A percentile compares a stretch with the other conserved stretches of the same genome.
Evolutionary conservation across 2,888 invertebrate species (phyloP).

Genomic region (Eurytoma californica): DNA sequence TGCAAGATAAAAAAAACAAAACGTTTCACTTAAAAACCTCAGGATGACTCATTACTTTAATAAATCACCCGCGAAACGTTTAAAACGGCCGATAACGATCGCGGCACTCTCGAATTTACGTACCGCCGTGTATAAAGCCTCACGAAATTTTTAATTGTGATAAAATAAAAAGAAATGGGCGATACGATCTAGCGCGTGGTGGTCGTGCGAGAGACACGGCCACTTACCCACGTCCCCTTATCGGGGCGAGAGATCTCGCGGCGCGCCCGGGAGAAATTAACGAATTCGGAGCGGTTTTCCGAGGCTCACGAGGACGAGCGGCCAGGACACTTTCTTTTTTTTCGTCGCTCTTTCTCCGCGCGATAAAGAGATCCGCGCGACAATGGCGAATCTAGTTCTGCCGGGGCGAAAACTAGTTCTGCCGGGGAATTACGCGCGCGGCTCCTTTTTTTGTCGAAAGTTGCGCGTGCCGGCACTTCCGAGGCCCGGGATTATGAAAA

Average conservation of each 20-base stretch:
- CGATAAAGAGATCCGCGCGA: conserved; percentile 29
- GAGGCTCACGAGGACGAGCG: background rate
- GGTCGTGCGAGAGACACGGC: background rate
- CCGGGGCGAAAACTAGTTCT: conserved; percentile 42
- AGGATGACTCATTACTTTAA: background rate
- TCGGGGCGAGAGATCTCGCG: background rate
- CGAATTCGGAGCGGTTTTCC: conserved; percentile 29
- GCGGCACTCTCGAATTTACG: background rate
- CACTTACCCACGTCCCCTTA: background rate
- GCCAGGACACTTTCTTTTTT: conserved; percentile 30
- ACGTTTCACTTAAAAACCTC: background rate
- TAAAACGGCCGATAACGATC: too few relatives aligned
- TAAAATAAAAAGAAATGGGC: background rate
- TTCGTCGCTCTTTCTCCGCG: conserved; percentile 20
- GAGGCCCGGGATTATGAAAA: conserved; percentile 21
- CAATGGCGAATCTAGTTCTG: conserved; percentile 44
- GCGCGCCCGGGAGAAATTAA: background rate
- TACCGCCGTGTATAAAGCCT: background rate
- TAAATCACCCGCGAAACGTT: background rate
- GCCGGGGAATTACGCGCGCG: conserved; percentile 29
- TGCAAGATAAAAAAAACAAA: background rate
- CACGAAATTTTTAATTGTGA: background rate
- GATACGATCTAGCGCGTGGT: background rate
- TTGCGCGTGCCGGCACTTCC: background rate
- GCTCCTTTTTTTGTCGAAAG: conserved; percentile 37